Conservation (phyloP, 1,140 invertebrate genomes). For the Chionoecetes opilio region DNA sequence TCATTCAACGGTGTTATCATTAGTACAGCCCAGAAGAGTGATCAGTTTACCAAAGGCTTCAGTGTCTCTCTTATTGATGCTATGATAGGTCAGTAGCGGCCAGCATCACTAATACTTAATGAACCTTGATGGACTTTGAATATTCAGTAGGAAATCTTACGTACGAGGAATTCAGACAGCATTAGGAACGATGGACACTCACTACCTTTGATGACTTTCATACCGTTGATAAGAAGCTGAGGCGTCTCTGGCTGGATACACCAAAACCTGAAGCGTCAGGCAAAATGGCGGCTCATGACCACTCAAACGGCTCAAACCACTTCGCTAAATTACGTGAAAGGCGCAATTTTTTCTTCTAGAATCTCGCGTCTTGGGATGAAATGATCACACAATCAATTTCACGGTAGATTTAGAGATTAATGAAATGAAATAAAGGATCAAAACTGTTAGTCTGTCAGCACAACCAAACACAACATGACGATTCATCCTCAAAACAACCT, state of each 20-base stretch:
- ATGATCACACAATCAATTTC: background rate
- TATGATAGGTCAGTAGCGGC: background rate
- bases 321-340: too few relatives aligned
- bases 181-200: background rate
- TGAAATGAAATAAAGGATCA: background rate
- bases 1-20: too few relatives aligned
- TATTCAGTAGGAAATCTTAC: background rate
- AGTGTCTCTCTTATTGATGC: background rate
- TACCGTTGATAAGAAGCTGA: too few relatives aligned
- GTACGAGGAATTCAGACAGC: background rate
- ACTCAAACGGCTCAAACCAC: too few relatives aligned
- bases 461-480: background rate
- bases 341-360: too few relatives aligned
- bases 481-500: background rate
- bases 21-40: background rate
- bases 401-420: background rate
- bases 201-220: too few relatives aligned
- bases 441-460: background rate
- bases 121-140: slow-evolving; percentile 3
- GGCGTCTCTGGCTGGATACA: too few relatives aligned
- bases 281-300: too few relatives aligned
- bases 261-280: too few relatives aligned
- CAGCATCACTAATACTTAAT: background rate
- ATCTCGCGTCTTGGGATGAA: too few relatives aligned
- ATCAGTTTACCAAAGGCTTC: background rate